A percentile compares a stretch with the other conserved stretches of the same genome.
phyloP scores from a whole-genome alignment of 2,888 invertebrate species.

The Cremastobaeus sp. region DNA sequence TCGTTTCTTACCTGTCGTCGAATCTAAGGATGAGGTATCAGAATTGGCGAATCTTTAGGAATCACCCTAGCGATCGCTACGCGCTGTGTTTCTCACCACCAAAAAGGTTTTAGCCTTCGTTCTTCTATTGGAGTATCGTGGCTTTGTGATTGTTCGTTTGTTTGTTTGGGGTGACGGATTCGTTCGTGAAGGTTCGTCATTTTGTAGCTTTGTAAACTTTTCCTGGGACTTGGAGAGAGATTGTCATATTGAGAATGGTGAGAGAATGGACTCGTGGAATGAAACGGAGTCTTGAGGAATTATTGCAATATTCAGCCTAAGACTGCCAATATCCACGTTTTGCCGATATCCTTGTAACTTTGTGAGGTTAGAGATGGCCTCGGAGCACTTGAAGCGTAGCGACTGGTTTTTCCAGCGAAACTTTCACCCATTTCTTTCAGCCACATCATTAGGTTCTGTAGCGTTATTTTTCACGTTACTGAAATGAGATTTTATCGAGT shows the following conservation, averaged over 20 bases:
- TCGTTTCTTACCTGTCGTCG: constrained; percentile 95
- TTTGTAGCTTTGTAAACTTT: constrained; percentile 89
- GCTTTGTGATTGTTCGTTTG: constrained; percentile 88
- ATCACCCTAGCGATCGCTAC: constrained; percentile 99
- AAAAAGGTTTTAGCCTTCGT: constrained; percentile 92
- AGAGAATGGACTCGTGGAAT: constrained; percentile 95
- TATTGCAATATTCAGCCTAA: constrained; percentile 91
- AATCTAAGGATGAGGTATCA: constrained; percentile 96
- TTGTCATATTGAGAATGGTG: constrained; percentile 97
- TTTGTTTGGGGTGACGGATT: too few relatives aligned
- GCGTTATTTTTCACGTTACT: too few relatives aligned
- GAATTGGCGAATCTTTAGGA: constrained; percentile 93
- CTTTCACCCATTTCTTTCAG: too few relatives aligned
- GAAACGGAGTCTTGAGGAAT: constrained; percentile 99
- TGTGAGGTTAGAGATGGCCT: too few relatives aligned
- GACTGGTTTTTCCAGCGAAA: too few relatives aligned
- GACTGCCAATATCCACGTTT: constrained; percentile 88
- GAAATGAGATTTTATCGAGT: too few relatives aligned
- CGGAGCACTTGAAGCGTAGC: too few relatives aligned
- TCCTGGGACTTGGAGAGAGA: constrained; percentile 83
- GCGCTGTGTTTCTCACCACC: constrained; percentile 99
- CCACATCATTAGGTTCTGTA: too few relatives aligned
- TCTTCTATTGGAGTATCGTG: constrained; percentile 94
- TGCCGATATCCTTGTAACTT: constrained; percentile 90
- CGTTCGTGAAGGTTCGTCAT: constrained; percentile 97